Percentiles rank a stretch among this genome's conserved stretches.
phyloP scores from a whole-genome alignment of 2,888 invertebrate species.

The Drosophila testacea region DNA sequence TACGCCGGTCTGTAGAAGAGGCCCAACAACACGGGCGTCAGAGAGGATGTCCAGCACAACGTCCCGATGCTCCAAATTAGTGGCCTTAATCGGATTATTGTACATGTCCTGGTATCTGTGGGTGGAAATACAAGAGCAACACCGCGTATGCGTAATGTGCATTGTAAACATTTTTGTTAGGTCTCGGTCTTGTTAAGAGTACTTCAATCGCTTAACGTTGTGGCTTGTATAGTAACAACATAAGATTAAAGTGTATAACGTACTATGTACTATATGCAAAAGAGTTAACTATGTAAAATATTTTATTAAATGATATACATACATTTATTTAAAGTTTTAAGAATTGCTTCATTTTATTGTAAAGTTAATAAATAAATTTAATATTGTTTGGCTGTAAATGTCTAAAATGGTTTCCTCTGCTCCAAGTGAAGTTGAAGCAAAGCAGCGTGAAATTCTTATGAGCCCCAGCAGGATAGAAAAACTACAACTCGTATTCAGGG shows the following conservation, averaged over 20 bases:
- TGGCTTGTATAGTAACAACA: slow-evolving; percentile 7
- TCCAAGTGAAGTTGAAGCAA: slow-evolving; percentile 32
- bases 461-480: slow-evolving; percentile 54
- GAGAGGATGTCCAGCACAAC: slow-evolving; percentile 94
- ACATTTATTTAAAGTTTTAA: not conserved
- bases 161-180: slow-evolving; percentile 39
- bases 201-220: slow-evolving; percentile 52
- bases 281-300: not conserved
- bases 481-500: slow-evolving; percentile 41
- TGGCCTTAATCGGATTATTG: slow-evolving; percentile 86
- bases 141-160: slow-evolving; percentile 55
- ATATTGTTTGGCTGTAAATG: not conserved
- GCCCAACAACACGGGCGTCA: slow-evolving; percentile 94
- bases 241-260: not conserved
- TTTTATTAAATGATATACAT: not conserved
- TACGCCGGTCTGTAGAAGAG: slow-evolving; percentile 90
- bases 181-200: slow-evolving; percentile 23
- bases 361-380: slow-evolving; percentile 17
- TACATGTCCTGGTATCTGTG: slow-evolving; percentile 87
- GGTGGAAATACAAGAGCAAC: slow-evolving; percentile 41
- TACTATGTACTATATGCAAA: not conserved
- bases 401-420: slow-evolving; percentile 23
- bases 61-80: slow-evolving; percentile 89
- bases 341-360: not conserved
- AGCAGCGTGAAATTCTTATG: slow-evolving; percentile 69